Conservation (phyloP, 2,113 vertebrate species). For the Ptilonorhynchus violaceus region DNA sequence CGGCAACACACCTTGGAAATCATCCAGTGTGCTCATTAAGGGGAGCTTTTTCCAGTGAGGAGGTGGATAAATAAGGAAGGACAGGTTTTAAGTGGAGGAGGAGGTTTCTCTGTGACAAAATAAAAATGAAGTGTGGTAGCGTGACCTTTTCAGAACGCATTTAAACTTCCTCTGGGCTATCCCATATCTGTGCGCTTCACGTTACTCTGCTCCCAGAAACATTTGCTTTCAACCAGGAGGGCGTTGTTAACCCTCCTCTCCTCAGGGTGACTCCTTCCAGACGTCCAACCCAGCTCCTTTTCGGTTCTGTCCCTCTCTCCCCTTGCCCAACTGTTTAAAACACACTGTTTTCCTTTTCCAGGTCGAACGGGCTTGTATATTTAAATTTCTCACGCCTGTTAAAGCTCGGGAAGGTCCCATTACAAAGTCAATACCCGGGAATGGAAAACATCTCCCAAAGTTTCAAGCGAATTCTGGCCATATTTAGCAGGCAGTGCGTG, state of each 20-base stretch:
- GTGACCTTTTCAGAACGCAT: neutral
- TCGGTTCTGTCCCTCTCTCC: neutral
- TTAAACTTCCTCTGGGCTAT: conserved; percentile 45
- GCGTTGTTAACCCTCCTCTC: neutral
- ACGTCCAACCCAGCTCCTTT: neutral
- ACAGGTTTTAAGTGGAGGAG: neutral
- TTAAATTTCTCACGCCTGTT: conserved; percentile 34
- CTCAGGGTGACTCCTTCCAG: neutral
- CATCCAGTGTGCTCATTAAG: neutral
- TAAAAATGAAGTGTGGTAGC: neutral
- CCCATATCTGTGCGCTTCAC: conserved; percentile 49
- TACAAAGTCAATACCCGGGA: neutral
- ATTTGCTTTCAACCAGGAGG: conserved; percentile 2
- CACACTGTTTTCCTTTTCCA: conserved; percentile 32
- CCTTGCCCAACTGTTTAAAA: neutral
- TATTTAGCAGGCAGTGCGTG: neutral
- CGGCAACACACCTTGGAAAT: neutral
- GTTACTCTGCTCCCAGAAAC: neutral
- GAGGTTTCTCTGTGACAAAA: neutral
- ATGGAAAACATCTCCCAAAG: conserved; percentile 43
- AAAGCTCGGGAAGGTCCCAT: neutral
- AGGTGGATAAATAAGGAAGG: neutral
- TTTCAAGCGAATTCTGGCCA: conserved; percentile 3
- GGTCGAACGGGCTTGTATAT: conserved; percentile 4
- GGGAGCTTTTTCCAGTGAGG: neutral